Conservation (phyloP, 2,797 vertebrate genomes). For the Myiothlypis coronata region DNA sequence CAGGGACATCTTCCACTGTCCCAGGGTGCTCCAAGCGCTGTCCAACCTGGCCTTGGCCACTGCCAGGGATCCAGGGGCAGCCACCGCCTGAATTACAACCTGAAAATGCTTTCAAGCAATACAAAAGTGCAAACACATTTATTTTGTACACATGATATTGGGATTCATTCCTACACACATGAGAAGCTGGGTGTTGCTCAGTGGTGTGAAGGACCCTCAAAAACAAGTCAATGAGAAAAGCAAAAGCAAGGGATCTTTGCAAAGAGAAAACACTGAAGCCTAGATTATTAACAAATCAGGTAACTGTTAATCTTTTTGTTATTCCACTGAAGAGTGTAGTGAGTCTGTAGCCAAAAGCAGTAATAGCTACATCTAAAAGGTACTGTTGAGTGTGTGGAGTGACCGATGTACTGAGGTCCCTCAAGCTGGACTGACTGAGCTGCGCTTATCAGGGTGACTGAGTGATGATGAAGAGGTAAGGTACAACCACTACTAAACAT, state of each 20-base stretch:
- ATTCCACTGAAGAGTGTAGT: background rate
- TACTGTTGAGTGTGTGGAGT: background rate
- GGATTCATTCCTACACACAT: background rate
- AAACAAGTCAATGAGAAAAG: background rate
- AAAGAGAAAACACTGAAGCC: background rate
- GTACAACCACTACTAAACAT: accelerated
- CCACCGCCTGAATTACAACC: background rate
- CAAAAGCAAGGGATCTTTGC: background rate
- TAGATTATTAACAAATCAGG: background rate
- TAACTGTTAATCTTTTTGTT: background rate
- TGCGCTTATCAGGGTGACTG: accelerated
- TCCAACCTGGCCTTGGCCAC: background rate
- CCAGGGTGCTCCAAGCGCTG: background rate
- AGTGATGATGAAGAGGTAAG: background rate
- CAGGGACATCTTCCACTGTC: background rate
- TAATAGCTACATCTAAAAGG: background rate
- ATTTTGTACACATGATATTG: background rate
- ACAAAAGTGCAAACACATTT: background rate
- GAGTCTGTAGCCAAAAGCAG: background rate
- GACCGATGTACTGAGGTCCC: accelerated
- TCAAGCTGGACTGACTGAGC: accelerated
- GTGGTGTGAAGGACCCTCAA: background rate
- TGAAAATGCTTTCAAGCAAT: background rate
- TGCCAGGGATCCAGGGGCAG: background rate
- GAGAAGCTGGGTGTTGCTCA: background rate